Evolutionary conservation across 2,797 vertebrate species (phyloP), one percentile per base, ranked within the genome.

Genomic region (Mus minutoides): DNA sequence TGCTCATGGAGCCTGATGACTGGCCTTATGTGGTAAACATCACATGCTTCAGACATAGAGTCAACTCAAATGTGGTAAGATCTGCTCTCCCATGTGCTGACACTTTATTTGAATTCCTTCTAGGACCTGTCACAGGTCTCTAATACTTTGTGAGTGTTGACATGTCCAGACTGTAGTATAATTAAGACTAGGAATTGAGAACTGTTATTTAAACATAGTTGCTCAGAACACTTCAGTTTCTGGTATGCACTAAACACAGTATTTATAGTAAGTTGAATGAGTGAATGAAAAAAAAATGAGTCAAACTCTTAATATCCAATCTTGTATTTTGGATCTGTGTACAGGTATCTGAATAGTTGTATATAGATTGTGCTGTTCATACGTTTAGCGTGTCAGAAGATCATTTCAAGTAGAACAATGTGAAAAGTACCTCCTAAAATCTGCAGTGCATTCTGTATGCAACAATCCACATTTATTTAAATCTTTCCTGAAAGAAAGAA

Each of bases 11-110:
- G 98, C 99, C 99, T 1, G 99, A 99, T 64, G 99, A 99, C 94
- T 99, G 99, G 99, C 99, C 99, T 0, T 99, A 99, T 62, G 99
- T 99, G 85, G 99, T 99, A 98, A 99, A 99, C 96, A 99, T 99
- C 98, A 99, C 99, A 1, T 99, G 99, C 98, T 99, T 99, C 97
- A 99, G 99, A 97, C 99, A 99, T 98, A 99, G 99, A 69, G 98
- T 98, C 75, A 99, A 98, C 96, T 98, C 99, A 85, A 98, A 98
- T 94, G 97, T 99, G 98, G 99, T 99, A 99, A 99, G 99, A 43
- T 91, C 80, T 91, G 40, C 71, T 58, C 90, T 83, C 29, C n/a
- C 46, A 34, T 4, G 17, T 80, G 62, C 78, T 17, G 29, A 52
- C 7, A 22, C 37, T 56, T 34, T 40, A 49, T 90, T 24, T 71